A percentile compares a stretch with the other conserved stretches of the same genome.
These are phyloP conservation scores for Bradypodion ventrale DNA, from an alignment of 2,797 vertebrate genomes.

Conservation along the genomic window DNA sequence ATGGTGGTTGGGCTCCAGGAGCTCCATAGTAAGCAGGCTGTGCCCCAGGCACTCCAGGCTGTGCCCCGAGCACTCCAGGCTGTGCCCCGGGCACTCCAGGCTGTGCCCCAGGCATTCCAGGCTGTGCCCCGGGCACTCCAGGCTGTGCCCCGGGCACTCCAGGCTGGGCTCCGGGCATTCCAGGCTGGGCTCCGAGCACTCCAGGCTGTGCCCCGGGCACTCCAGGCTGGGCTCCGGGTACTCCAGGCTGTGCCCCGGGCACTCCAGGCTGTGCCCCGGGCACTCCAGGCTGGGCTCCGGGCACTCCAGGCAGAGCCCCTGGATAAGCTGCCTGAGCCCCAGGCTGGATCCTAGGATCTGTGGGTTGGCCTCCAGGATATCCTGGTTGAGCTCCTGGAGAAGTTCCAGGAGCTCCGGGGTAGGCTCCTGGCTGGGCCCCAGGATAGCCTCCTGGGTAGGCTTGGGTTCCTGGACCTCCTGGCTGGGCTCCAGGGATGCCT, in stretches of 20 bases:
- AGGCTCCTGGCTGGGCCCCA: background rate
- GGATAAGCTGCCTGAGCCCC: background rate
- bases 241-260: background rate
- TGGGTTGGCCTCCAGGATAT: fast-evolving
- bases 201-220: fast-evolving
- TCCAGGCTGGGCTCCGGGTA: background rate
- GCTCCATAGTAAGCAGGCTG: background rate
- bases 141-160: too few relatives aligned
- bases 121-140: too few relatives aligned
- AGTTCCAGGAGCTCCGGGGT: background rate
- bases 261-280: background rate
- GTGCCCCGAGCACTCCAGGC: background rate
- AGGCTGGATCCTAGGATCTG: fast-evolving
- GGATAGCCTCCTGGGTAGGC: background rate
- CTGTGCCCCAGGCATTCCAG: background rate
- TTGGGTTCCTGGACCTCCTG: background rate
- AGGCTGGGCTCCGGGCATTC: background rate
- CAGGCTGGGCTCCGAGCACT: background rate
- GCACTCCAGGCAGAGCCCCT: background rate
- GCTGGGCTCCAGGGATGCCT: background rate
- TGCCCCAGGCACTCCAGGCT: background rate
- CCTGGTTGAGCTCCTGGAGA: background rate
- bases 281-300: background rate
- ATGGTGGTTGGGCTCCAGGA: background rate
- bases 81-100: background rate